Evolutionary conservation across 2,113 vertebrate species (phyloP).

Genomic region (Indicator maculatus): DNA sequence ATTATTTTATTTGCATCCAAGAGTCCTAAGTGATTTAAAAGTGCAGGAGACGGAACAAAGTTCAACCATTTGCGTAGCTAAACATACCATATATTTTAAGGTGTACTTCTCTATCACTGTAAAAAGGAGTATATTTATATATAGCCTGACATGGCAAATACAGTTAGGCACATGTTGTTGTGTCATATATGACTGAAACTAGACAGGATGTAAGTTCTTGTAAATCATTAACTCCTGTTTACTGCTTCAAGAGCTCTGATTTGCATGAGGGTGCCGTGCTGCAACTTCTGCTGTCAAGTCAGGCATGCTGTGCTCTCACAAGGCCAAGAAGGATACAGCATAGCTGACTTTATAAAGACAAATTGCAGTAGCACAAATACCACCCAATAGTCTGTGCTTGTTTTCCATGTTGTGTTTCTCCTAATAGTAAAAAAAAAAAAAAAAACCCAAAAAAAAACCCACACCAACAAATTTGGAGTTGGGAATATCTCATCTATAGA

Average conservation of each 20-base stretch:
- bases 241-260: background rate
- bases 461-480: no score
- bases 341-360: background rate
- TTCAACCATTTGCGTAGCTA: conserved; percentile 6
- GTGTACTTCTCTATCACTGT: background rate
- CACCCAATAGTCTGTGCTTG: background rate
- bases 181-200: background rate
- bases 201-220: background rate
- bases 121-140: background rate
- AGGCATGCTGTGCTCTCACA: background rate
- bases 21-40: background rate
- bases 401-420: background rate
- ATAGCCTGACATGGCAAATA: background rate
- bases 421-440: background rate
- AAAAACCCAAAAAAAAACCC: background rate
- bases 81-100: background rate
- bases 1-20: background rate
- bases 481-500: background rate
- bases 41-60: background rate
- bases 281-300: background rate
- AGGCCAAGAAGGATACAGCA: background rate
- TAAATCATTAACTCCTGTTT: background rate
- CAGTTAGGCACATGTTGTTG: background rate
- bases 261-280: background rate
- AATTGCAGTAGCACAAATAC: background rate